Evolutionary conservation across 2,113 vertebrate genomes (phyloP).

Genomic region (Leptodactylus fuscus): DNA sequence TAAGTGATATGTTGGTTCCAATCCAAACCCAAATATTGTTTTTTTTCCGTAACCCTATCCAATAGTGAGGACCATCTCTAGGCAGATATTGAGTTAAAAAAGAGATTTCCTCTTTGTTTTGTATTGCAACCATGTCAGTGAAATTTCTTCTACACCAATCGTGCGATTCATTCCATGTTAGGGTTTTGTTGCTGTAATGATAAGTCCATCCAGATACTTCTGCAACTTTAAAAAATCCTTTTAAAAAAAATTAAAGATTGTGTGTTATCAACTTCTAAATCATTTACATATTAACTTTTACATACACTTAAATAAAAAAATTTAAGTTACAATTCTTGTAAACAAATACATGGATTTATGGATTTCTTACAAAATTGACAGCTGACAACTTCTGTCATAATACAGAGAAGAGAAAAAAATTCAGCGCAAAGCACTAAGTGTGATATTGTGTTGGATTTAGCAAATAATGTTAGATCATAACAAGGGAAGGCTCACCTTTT

Average conservation of each 20-base stretch:
- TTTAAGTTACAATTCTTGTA: no score
- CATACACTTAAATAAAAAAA: neutral
- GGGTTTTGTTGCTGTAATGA: slow-evolving; percentile 63
- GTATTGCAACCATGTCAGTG: slow-evolving; percentile 93
- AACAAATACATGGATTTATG: no score
- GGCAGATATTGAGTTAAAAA: slow-evolving; percentile 80
- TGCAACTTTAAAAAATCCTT: slow-evolving; percentile 69
- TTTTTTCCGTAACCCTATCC: slow-evolving; percentile 91
- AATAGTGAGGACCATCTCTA: slow-evolving; percentile 73
- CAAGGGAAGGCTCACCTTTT: no score
- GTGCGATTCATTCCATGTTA: slow-evolving; percentile 76
- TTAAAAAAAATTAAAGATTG: neutral
- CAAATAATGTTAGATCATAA: no score
- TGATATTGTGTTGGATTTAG: no score
- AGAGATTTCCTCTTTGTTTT: slow-evolving; percentile 84
- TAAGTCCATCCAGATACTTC: slow-evolving; percentile 85
- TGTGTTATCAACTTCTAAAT: neutral
- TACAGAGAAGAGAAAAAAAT: no score
- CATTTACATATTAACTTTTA: no score
- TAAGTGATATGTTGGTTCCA: slow-evolving; percentile 83
- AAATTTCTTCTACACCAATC: slow-evolving; percentile 76
- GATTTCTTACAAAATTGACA: no score
- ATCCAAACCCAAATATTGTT: slow-evolving; percentile 86
- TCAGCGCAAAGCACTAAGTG: no score
- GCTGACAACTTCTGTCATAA: no score